Percentiles rank a stretch among this genome's conserved stretches.
Evolutionary conservation across 2,113 vertebrate genomes (phyloP).

Genomic region (Condylura cristata): DNA sequence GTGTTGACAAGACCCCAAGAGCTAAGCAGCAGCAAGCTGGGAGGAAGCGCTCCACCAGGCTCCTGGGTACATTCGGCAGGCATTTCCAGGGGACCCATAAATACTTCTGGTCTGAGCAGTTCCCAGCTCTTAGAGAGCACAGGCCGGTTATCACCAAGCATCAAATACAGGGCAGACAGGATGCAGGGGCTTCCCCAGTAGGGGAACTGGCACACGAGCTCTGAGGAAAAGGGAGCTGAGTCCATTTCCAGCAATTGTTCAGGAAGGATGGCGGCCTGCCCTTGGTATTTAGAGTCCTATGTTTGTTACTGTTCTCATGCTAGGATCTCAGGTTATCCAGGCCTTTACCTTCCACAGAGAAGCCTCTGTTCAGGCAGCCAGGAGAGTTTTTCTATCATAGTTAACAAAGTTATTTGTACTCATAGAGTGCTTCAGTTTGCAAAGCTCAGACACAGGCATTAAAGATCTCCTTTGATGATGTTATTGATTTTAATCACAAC

Average conservation of each 20-base stretch:
- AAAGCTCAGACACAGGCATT: background rate
- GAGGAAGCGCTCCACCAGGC: background rate
- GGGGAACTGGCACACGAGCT: constrained; percentile 76
- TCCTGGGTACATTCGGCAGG: background rate
- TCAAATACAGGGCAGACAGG: constrained; percentile 82
- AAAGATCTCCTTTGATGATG: constrained; percentile 7
- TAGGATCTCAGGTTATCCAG: background rate
- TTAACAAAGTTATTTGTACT: background rate
- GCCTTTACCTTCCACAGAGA: background rate
- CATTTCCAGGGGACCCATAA: constrained; percentile 78
- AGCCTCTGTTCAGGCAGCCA: background rate
- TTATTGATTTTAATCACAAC: constrained; percentile 37
- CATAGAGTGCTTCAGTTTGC: background rate
- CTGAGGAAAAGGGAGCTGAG: constrained; percentile 82
- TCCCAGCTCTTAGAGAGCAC: constrained; percentile 69
- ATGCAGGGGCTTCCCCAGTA: constrained; percentile 85
- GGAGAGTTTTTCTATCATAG: background rate
- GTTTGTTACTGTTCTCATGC: constrained; percentile 2
- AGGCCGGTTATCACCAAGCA: constrained; percentile 80
- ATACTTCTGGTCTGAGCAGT: constrained; percentile 79
- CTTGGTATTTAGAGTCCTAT: constrained; percentile 56
- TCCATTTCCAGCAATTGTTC: constrained; percentile 86
- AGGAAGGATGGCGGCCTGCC: constrained; percentile 74
- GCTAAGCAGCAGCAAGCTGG: background rate
- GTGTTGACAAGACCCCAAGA: background rate